Evolutionary conservation across 2,113 vertebrate genomes (phyloP).

Genomic region (Loxodonta africana): DNA sequence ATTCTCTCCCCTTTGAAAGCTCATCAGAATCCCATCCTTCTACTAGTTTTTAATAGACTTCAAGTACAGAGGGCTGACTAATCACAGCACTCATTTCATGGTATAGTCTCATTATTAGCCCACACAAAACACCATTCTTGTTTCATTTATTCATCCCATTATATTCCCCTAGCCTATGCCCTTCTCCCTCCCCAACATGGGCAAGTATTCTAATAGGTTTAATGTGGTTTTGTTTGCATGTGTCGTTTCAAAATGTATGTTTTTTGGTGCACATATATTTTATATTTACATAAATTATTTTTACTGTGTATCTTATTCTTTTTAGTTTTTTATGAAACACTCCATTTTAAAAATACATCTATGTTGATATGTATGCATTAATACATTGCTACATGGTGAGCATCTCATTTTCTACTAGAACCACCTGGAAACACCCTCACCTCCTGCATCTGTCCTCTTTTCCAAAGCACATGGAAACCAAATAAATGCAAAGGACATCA

Average conservation of each 20-base stretch:
- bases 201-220: not conserved
- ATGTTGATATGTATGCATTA: not conserved
- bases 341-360: not conserved
- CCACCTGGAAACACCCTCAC: not conserved
- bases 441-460: not conserved
- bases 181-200: not conserved
- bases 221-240: not conserved
- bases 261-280: not conserved
- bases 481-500: not conserved
- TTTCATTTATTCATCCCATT: not conserved
- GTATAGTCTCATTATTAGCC: not conserved
- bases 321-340: not conserved
- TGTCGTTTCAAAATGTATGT: not conserved
- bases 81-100: not conserved
- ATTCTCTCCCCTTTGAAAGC: not conserved
- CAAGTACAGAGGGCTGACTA: not conserved
- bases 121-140: not conserved
- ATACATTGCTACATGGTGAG: not conserved
- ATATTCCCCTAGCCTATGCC: not conserved
- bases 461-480: not conserved
- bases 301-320: not conserved
- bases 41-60: not conserved
- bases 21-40: not conserved
- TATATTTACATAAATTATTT: not conserved
- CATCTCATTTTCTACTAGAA: not conserved